phyloP scores from a whole-genome alignment of 2,888 invertebrate species.

The Lacanobia oleracea region DNA sequence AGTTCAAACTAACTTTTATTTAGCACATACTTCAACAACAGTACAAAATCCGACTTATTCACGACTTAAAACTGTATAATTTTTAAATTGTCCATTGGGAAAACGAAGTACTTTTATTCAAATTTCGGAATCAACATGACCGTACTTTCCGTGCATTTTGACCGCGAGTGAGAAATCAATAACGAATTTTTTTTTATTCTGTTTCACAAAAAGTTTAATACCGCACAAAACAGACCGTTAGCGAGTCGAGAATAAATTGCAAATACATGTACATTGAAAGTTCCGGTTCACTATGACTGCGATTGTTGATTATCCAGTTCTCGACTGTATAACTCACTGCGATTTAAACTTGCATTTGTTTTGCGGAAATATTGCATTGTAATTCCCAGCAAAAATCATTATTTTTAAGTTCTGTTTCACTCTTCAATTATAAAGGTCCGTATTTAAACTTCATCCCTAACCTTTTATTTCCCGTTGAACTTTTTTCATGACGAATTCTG shows the following conservation, averaged over 20 bases:
- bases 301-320: background rate
- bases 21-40: slow-evolving; percentile 48
- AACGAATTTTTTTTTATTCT: background rate
- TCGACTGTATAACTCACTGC: background rate
- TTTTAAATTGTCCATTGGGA: slow-evolving; percentile 22
- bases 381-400: background rate
- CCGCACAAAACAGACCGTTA: background rate
- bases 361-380: background rate
- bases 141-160: background rate
- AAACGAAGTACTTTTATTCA: background rate
- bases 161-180: background rate
- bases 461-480: background rate
- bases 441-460: no score
- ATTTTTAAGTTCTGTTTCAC: background rate
- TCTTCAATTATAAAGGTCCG: background rate
- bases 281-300: background rate
- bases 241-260: background rate
- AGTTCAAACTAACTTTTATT: slow-evolving; percentile 51
- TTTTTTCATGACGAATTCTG: background rate
- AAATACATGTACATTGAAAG: background rate
- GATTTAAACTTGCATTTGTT: background rate
- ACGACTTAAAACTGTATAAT: slow-evolving; percentile 33
- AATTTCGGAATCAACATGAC: slow-evolving; percentile 11
- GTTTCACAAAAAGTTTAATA: background rate
- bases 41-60: slow-evolving; percentile 49